A percentile compares a stretch with the other conserved stretches of the same genome.
phyloP scores from a whole-genome alignment of 2,113 vertebrate genomes.

The Barnardius zonarius region DNA sequence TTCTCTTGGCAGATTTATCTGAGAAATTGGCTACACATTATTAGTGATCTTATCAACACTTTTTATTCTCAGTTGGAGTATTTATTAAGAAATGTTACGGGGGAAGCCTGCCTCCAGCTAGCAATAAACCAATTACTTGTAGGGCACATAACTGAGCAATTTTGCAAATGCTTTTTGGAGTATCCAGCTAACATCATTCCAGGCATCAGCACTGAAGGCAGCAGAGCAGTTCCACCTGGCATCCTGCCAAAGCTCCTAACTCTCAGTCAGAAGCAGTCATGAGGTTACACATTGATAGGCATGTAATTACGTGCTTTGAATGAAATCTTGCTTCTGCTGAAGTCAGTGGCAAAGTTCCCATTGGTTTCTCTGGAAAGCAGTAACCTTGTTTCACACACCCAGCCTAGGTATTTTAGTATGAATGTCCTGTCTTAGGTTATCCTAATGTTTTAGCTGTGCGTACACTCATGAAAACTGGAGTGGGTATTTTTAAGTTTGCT shows the following conservation, averaged over 20 bases:
- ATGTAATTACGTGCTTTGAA: not conserved
- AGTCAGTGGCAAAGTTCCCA: not conserved
- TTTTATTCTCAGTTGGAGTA: not conserved
- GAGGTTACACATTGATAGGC: not conserved
- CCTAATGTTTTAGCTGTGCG: not conserved
- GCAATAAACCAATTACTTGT: not conserved
- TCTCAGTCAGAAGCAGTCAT: not conserved
- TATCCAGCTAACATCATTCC: rapidly evolving
- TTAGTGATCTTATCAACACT: not conserved
- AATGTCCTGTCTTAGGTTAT: not conserved
- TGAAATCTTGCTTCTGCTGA: not conserved
- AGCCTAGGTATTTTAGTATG: not conserved
- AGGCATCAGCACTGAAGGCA: not conserved
- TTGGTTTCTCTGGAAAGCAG: not conserved
- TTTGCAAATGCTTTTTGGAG: not conserved
- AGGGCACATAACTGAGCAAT: rapidly evolving
- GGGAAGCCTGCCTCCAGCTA: not conserved
- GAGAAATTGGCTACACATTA: not conserved
- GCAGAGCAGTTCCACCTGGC: not conserved
- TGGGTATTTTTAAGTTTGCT: not conserved
- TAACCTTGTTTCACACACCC: not conserved
- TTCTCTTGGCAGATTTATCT: not conserved
- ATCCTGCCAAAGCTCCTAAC: not conserved
- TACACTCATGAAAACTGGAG: not conserved
- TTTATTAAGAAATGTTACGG: not conserved